Conservation (phyloP, 2,113 vertebrate species). For the Syngnathus scovelli region DNA sequence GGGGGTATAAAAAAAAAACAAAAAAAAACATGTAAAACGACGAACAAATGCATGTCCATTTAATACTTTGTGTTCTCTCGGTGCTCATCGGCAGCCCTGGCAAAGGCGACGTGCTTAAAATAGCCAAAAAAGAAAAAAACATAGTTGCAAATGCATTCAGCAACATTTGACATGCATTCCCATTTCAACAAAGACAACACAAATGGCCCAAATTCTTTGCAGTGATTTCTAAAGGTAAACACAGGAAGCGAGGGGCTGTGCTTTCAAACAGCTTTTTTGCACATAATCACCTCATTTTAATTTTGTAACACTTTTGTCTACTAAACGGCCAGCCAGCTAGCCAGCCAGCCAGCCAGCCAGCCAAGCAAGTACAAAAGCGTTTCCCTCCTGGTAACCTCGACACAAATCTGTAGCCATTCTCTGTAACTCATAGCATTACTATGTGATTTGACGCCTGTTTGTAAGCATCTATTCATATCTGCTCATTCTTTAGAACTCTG, state of each 20-base stretch:
- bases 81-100: conserved; percentile 30
- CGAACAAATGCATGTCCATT: conserved; percentile 1
- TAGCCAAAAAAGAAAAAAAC: no score
- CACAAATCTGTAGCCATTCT: conserved; percentile 20
- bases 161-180: not conserved
- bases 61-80: conserved; percentile 24
- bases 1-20: not conserved
- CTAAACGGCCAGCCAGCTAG: no score
- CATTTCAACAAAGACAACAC: conserved; percentile 10
- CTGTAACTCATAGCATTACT: conserved; percentile 24
- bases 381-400: conserved; percentile 34
- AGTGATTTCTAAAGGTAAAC: not conserved
- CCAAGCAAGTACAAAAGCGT: conserved; percentile 25
- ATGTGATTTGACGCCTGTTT: conserved; percentile 22
- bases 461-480: conserved; percentile 22
- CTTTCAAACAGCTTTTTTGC: no score
- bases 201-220: conserved; percentile 4
- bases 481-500: conserved; percentile 38
- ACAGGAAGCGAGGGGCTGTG: no score
- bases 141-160: not conserved
- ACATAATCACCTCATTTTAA: no score
- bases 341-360: no score
- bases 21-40: conserved; percentile 7
- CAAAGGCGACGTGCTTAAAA: conserved; percentile 1
- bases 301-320: no score